These are phyloP conservation scores for Drosophila watanabei DNA, from an alignment of 1,140 invertebrate species.

Conservation along the genomic window DNA sequence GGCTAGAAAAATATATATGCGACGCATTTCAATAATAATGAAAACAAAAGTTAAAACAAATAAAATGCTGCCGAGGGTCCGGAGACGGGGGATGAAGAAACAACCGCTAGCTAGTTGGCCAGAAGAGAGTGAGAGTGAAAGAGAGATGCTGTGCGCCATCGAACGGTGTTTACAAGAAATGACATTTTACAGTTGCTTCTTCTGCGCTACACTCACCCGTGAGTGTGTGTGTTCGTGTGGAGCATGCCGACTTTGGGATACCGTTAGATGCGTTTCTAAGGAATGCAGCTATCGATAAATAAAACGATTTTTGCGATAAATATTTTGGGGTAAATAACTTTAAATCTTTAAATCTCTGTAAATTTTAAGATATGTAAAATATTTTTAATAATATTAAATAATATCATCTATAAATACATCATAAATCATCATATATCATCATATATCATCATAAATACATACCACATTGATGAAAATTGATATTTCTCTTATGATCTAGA, in stretches of 20 bases:
- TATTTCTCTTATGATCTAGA: not conserved
- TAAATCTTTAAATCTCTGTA: too few relatives aligned
- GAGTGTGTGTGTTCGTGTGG: not conserved
- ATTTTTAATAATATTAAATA: not conserved
- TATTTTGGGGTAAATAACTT: not conserved
- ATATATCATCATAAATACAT: too few relatives aligned
- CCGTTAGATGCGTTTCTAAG: not conserved
- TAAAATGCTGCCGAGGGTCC: conserved; percentile 20
- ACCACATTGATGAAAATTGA: too few relatives aligned
- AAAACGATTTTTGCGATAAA: not conserved
- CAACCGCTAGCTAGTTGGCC: conserved; percentile 55
- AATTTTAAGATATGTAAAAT: too few relatives aligned
- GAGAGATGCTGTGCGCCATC: conserved; percentile 13
- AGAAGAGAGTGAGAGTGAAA: conserved; percentile 15
- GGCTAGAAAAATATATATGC: conserved; percentile 77
- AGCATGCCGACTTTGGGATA: not conserved
- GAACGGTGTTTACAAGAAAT: conserved; percentile 42
- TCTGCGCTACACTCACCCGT: conserved; percentile 16
- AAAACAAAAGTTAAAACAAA: conserved; percentile 81
- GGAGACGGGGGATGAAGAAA: conserved; percentile 19
- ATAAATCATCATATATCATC: too few relatives aligned
- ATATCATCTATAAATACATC: too few relatives aligned
- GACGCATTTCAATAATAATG: conserved; percentile 77
- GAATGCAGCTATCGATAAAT: conserved; percentile 4
- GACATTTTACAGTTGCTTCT: conserved; percentile 45